Base-by-base conservation (phyloP, 2,797 vertebrate species). In the Halcyon leucocephala region DNA sequence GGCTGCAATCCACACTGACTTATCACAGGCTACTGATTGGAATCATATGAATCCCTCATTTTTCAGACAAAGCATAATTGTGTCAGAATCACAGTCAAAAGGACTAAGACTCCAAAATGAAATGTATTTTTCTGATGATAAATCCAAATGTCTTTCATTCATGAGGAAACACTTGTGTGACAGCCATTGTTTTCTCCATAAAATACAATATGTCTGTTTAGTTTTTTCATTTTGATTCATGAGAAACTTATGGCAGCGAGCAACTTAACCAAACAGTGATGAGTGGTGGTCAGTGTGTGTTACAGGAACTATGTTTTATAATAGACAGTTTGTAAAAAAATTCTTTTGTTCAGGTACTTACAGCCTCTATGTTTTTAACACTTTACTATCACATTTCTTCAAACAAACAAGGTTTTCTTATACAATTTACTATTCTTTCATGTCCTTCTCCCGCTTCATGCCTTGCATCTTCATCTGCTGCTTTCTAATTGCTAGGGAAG, bases 401-500 rank as follows among this genome's bases (percentile, higher is more conserved):
- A 95, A 90, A 77, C 74, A 94, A 86, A 85, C 42, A 92, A 86
- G 52, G 79, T 70, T 95, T 93, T 90, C 51, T 66, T 78, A 49
- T 65, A 57, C 66, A 54, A 73, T 91, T 90, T 95, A 93, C 74
- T 87, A 13, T 91, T 94, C 76, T 94, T 97, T 93, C 54, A 90
- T 93, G 80, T 86, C 22, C 49, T 54, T 54, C 51, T 54, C 51
- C 16, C 11, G 11, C 31, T 54, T 54, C 61, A 79, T 96, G 90
- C 77, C 52, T 93, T 90, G 77, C 60, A 39, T 94, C 86, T 88
- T 97, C 90, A 89, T 95, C 94, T 97, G 93, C 88, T 93, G 78
- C 60, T 84, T 95, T 95, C 93, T 97, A 96, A 97, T 96, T 97
- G 93, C 94, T 95, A 85, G 65, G 86, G 86, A 95, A 97, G 88